phyloP scores from a whole-genome alignment of 1,140 invertebrate genomes.

The Trichogramma pretiosum region DNA sequence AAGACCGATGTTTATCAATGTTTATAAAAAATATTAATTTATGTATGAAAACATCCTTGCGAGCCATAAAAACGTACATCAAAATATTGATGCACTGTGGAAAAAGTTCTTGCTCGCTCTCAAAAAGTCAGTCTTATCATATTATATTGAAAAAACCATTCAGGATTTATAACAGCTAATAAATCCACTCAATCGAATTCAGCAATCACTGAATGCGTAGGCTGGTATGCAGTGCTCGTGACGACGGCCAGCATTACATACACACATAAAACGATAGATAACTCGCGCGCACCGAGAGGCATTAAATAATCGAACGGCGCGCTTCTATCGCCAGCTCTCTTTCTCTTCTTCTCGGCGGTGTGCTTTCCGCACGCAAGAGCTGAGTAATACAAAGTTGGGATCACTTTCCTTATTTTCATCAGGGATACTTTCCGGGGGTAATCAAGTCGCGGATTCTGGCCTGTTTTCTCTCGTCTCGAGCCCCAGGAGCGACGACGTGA shows the following conservation, averaged over 20 bases:
- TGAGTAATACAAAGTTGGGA: constrained; percentile 23
- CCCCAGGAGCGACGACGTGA: constrained; percentile 1
- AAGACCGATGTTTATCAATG: too few species aligned
- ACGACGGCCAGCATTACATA: neutral
- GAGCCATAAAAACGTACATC: too few species aligned
- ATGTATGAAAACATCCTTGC: too few species aligned
- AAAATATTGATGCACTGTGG: too few species aligned
- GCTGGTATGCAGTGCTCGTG: neutral
- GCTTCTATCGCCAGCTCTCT: neutral
- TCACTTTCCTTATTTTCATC: constrained; percentile 28
- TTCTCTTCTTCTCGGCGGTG: constrained; percentile 3
- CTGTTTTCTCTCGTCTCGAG: neutral
- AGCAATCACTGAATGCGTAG: constrained; percentile 7
- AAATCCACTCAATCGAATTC: constrained; percentile 17
- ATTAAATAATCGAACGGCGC: constrained; percentile 14
- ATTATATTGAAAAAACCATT: too few species aligned
- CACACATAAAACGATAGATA: too few species aligned
- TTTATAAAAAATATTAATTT: too few species aligned
- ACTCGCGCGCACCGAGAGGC: neutral
- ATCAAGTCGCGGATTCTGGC: constrained; percentile 21
- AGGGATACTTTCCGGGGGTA: constrained; percentile 26
- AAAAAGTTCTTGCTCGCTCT: too few species aligned
- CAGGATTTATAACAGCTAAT: constrained; percentile 14
- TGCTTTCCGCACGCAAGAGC: neutral
- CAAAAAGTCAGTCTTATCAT: too few species aligned